Percentiles rank a stretch among this genome's conserved stretches.
phyloP scores from a whole-genome alignment of 2,888 invertebrate genomes.

The Aelia acuminata region DNA sequence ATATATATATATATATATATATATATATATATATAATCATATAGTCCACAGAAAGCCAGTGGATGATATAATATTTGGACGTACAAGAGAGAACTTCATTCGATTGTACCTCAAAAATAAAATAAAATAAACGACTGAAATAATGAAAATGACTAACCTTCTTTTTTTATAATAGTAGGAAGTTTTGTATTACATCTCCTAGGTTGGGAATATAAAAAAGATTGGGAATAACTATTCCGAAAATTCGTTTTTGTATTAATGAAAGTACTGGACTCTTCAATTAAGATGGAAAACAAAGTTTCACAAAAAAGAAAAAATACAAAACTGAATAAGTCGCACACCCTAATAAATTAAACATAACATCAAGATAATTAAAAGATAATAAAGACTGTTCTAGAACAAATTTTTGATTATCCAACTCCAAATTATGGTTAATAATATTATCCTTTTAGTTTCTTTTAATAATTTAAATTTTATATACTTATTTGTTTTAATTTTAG shows the following conservation, averaged over 20 bases:
- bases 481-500: not conserved
- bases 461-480: not conserved
- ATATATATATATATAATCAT: no score
- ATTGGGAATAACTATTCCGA: not conserved
- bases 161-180: no score
- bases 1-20: no score
- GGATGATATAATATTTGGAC: no score
- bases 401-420: not conserved
- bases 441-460: not conserved
- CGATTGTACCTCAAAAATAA: no score
- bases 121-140: no score
- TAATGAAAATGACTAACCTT: no score
- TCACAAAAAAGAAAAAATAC: not conserved
- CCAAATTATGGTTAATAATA: not conserved
- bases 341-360: not conserved
- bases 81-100: no score
- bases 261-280: not conserved
- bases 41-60: no score
- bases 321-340: not conserved
- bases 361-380: not conserved
- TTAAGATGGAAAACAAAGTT: not conserved
- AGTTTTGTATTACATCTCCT: no score
- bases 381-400: not conserved
- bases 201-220: no score
- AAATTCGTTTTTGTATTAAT: not conserved